These are phyloP conservation scores for Myiotriccus ornatus DNA, from an alignment of 2,797 vertebrate genomes.

Conservation along the genomic window DNA sequence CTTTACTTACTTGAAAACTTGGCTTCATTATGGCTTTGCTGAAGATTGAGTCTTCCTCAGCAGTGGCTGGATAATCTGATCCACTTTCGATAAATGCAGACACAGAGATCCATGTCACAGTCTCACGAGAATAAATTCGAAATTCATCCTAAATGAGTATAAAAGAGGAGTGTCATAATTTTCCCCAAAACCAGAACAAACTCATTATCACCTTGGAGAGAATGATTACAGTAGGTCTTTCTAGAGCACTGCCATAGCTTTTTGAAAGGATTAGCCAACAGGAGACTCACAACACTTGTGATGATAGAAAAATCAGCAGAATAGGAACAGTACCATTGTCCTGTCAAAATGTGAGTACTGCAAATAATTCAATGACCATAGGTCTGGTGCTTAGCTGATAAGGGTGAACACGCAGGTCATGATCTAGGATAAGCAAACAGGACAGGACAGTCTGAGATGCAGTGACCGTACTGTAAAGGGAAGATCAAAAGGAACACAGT, in stretches of 20 bases:
- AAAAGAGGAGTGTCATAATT: constrained; percentile 24
- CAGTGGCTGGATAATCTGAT: constrained; percentile 4
- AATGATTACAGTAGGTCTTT: background rate
- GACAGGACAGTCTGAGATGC: background rate
- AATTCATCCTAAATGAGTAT: constrained; percentile 76
- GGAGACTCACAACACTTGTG: background rate
- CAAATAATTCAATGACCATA: background rate
- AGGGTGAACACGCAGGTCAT: background rate
- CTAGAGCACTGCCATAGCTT: background rate
- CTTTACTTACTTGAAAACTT: constrained; percentile 70
- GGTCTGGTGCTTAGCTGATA: background rate
- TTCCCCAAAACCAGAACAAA: background rate
- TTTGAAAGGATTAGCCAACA: background rate
- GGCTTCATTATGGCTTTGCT: constrained; percentile 72
- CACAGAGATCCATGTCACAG: constrained; percentile 70
- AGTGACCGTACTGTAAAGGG: background rate
- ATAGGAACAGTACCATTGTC: background rate
- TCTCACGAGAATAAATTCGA: constrained; percentile 71
- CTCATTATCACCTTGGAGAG: background rate
- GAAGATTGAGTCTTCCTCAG: constrained; percentile 69
- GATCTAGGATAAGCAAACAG: background rate
- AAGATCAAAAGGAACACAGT: background rate
- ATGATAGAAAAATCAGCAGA: background rate
- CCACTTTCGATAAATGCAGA: constrained; percentile 27
- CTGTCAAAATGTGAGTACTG: background rate